Conservation (phyloP, 2,888 invertebrate species). For the Megamerina dolium region DNA sequence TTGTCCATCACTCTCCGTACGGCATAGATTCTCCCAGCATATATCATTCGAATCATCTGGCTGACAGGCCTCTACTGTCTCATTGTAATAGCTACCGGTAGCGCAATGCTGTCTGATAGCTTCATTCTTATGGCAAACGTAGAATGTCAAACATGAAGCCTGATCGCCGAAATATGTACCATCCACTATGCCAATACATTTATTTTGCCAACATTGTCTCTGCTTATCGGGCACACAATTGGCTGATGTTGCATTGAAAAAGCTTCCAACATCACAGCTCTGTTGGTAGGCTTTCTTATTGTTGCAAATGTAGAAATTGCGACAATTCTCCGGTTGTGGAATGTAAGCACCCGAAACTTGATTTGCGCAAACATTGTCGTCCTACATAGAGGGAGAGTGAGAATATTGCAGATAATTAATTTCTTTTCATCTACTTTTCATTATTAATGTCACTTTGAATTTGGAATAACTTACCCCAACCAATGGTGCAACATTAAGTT, state of each 20-base stretch:
- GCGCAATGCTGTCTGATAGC: conserved; percentile 24
- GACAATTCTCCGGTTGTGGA: conserved; percentile 26
- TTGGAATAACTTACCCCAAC: conserved; percentile 20
- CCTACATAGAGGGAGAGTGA: conserved; percentile 8
- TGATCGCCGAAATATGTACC: conserved; percentile 18
- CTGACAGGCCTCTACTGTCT: conserved; percentile 12
- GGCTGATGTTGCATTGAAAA: conserved; percentile 20
- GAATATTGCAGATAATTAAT: not conserved
- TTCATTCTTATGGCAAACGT: conserved; percentile 22
- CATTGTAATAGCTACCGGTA: conserved; percentile 27
- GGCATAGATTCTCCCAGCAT: conserved; percentile 27
- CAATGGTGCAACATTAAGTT: conserved; percentile 26
- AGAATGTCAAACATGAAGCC: conserved; percentile 26
- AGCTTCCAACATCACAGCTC: conserved; percentile 28
- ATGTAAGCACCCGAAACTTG: conserved; percentile 29
- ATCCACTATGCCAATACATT: conserved; percentile 23
- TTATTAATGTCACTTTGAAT: not conserved
- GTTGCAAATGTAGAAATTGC: conserved; percentile 31
- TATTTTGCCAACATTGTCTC: conserved; percentile 31
- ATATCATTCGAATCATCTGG: conserved; percentile 17
- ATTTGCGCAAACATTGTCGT: conserved; percentile 24
- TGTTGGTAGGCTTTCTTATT: conserved; percentile 31
- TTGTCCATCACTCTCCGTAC: conserved; percentile 1
- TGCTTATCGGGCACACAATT: conserved; percentile 29
- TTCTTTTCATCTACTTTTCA: not conserved